A percentile compares a stretch with the other conserved stretches of the same genome.
Conservation (phyloP, 2,113 vertebrate species). For the Naja naja region DNA sequence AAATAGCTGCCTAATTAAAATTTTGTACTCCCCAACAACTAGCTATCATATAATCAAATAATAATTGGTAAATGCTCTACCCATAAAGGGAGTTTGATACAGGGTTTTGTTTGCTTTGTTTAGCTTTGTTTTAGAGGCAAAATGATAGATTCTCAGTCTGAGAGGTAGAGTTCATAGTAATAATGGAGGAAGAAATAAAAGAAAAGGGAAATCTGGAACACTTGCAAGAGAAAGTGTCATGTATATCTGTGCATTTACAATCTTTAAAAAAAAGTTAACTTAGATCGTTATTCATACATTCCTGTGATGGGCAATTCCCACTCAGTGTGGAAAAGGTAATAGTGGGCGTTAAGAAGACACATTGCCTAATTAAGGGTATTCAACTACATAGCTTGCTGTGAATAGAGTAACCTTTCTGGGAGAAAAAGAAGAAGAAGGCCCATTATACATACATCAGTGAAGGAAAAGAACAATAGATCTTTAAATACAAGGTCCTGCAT, state of each 20-base stretch:
- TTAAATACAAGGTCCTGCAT: slow-evolving; percentile 50
- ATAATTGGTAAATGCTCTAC: not conserved
- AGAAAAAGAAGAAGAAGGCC: slow-evolving; percentile 41
- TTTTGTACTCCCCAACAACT: not conserved
- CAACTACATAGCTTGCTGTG: slow-evolving; percentile 29
- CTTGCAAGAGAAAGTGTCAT: slow-evolving; percentile 24
- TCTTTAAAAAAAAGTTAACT: slow-evolving; percentile 9
- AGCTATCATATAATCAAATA: not conserved
- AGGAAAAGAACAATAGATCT: slow-evolving; percentile 46
- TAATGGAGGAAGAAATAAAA: not conserved
- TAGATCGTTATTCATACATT: not conserved
- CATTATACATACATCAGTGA: slow-evolving; percentile 10
- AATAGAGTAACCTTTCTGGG: slow-evolving; percentile 42
- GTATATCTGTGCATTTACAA: not conserved
- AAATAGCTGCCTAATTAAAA: not conserved
- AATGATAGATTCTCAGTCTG: not conserved
- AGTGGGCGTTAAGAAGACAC: slow-evolving; percentile 26
- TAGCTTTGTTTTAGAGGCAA: not conserved
- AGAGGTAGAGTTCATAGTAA: not conserved
- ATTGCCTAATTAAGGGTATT: slow-evolving; percentile 43
- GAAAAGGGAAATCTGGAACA: not conserved
- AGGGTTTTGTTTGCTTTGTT: not conserved
- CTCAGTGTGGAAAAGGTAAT: not conserved
- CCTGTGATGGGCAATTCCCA: slow-evolving; percentile 21
- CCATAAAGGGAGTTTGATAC: not conserved